A percentile compares a stretch with the other conserved stretches of the same genome.
Conservation (phyloP, 2,113 vertebrate genomes). For the Ophthalmolycus amberensis region DNA sequence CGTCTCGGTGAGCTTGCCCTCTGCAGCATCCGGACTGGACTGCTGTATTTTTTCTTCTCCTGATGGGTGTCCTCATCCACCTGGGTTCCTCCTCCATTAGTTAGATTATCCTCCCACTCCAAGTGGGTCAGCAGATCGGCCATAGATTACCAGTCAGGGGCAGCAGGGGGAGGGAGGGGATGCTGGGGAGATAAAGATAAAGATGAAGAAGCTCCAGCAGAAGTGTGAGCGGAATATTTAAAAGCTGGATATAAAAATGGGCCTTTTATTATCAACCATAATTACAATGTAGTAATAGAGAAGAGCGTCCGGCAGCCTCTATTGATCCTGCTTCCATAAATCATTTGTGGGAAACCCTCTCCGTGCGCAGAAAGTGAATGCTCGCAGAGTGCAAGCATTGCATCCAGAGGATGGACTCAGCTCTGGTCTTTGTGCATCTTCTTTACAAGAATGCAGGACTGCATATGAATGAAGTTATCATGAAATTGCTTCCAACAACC, state of each 20-base stretch:
- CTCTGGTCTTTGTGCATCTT: neutral
- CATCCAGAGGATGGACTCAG: neutral
- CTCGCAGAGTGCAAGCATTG: neutral
- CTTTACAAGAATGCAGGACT: neutral
- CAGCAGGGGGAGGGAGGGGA: neutral
- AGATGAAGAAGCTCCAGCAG: neutral
- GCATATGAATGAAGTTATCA: neutral
- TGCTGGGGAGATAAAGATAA: slow-evolving; percentile 4
- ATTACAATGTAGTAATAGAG: neutral
- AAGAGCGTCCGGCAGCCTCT: neutral
- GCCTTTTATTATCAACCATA: neutral
- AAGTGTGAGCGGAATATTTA: slow-evolving; percentile 11
- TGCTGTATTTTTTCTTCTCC: slow-evolving; percentile 22
- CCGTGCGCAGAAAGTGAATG: slow-evolving; percentile 13
- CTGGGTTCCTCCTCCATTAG: slow-evolving; percentile 63
- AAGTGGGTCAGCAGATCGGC: slow-evolving; percentile 55
- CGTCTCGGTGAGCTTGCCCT: neutral
- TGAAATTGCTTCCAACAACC: neutral
- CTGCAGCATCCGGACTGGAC: neutral
- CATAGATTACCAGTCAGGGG: slow-evolving; percentile 45
- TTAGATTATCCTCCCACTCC: slow-evolving; percentile 56
- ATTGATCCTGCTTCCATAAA: slow-evolving; percentile 25
- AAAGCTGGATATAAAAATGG: neutral
- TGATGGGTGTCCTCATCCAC: slow-evolving; percentile 31
- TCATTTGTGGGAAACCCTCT: slow-evolving; percentile 18